Evolutionary conservation across 2,113 vertebrate genomes (phyloP).

Genomic region (Aptenodytes forsteri): DNA sequence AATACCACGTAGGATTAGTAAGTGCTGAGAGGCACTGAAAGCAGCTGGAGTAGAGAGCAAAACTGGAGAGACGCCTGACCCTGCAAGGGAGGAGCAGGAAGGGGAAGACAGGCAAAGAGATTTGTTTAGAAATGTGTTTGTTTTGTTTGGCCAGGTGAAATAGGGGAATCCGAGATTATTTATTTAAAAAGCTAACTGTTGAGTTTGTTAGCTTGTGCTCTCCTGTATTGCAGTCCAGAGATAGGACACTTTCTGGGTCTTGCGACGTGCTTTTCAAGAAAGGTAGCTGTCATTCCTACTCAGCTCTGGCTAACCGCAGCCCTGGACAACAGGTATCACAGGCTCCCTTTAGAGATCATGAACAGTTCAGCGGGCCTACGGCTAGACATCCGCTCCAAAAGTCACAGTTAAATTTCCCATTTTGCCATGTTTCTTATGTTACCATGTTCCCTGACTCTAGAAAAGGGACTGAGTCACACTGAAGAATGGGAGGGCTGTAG

Average conservation of each 20-base stretch:
- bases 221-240: background rate
- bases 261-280: background rate
- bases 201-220: background rate
- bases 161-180: background rate
- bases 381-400: background rate
- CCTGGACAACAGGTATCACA: background rate
- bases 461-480: background rate
- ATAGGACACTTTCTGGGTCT: background rate
- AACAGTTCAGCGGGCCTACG: background rate
- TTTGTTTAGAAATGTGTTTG: background rate
- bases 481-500: background rate
- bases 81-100: background rate
- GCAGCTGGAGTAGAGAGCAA: background rate
- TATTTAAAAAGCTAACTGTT: background rate
- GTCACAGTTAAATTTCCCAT: background rate
- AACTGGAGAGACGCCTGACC: background rate
- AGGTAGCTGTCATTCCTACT: background rate
- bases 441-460: background rate
- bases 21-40: background rate
- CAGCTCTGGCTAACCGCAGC: background rate
- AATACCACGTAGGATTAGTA: background rate
- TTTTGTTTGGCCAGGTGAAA: background rate
- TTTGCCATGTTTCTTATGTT: background rate
- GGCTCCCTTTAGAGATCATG: background rate
- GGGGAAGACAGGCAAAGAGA: background rate